Base-by-base conservation (phyloP, 2,888 invertebrate genomes). In the Caenorhabditis panamensis region DNA sequence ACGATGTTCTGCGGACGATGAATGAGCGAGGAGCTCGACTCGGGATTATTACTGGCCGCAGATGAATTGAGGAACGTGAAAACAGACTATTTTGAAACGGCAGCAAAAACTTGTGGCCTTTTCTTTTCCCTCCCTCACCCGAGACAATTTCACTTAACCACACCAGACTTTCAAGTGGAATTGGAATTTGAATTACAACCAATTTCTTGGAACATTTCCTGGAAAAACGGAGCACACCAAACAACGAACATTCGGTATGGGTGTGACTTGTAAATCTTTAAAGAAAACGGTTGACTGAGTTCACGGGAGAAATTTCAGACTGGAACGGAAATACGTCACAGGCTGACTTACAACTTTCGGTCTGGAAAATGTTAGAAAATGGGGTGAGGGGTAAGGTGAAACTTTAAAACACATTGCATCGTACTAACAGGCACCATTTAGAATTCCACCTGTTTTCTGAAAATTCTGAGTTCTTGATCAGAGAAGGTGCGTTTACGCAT, bases 1-100 rank as follows among this genome's bases (percentile, higher is more conserved):
- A 41, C 59, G 41, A 62, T 71, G 71, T 71, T 71, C 71, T 71
- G 26, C 62, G 54, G 71, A 47, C 62, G 54, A 54, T 71, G 62
- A 54, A 61, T 53, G 49, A 26, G 18, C 24, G 53, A 28, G 47
- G 28, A 20, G 41, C 26, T 13, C 37, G 51, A 36, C 54, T 62
- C 49, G n/a, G 49, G 31, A 49, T 68, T 71, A 71, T 71, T 71
- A 62, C 54, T 56, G 41, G 44, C 58, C 24, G 62, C 26, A 37
- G 61, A 51, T 41, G 53, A 61, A 68, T 37, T 44, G 59, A 51
- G 37, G 24, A 59, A 59, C 59, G 41, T 41, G 41, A 37, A 62
- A 53, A 69, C 61, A 44, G 44, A 71, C 61, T 62, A 44, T 71
- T 71, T 62, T 41, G 47, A 47, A 47, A 47, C 47, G n/a, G 47